phyloP scores from a whole-genome alignment of 2,113 vertebrate species.

The Anthoscopus minutus region DNA sequence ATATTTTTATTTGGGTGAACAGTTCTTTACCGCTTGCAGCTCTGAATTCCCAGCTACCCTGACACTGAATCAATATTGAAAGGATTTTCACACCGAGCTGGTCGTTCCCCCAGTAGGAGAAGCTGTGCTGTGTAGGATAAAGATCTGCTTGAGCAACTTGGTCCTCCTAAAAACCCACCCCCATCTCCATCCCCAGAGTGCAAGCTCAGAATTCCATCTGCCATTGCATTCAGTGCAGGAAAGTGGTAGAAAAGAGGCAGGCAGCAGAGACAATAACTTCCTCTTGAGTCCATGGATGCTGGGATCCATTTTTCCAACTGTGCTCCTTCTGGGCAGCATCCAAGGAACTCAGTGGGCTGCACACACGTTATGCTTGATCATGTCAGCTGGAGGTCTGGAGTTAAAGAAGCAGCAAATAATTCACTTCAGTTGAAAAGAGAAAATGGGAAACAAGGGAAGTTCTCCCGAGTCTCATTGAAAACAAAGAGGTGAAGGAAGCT shows the following conservation, averaged over 20 bases:
- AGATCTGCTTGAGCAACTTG: background rate
- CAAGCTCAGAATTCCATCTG: background rate
- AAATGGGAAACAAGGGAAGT: background rate
- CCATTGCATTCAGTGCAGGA: background rate
- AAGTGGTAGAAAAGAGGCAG: background rate
- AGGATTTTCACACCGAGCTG: background rate
- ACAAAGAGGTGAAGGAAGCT: background rate
- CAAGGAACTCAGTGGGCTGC: fast-evolving
- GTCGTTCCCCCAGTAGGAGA: background rate
- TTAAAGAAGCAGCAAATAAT: background rate
- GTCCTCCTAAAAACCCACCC: background rate
- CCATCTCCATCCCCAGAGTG: background rate
- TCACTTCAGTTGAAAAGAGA: background rate
- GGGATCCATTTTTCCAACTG: background rate
- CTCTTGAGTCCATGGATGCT: background rate
- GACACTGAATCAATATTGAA: background rate
- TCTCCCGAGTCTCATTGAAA: background rate
- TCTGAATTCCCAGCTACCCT: background rate
- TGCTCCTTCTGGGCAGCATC: background rate
- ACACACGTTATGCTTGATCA: fast-evolving
- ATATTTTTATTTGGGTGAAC: background rate
- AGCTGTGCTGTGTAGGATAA: background rate
- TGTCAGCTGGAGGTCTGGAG: background rate
- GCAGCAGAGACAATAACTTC: background rate
- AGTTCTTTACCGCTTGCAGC: background rate